A percentile compares a stretch with the other conserved stretches of the same genome.
These are phyloP conservation scores for Stichodactyla helianthus DNA, from an alignment of 64 coral and sea anemone species.

Conservation along the genomic window DNA sequence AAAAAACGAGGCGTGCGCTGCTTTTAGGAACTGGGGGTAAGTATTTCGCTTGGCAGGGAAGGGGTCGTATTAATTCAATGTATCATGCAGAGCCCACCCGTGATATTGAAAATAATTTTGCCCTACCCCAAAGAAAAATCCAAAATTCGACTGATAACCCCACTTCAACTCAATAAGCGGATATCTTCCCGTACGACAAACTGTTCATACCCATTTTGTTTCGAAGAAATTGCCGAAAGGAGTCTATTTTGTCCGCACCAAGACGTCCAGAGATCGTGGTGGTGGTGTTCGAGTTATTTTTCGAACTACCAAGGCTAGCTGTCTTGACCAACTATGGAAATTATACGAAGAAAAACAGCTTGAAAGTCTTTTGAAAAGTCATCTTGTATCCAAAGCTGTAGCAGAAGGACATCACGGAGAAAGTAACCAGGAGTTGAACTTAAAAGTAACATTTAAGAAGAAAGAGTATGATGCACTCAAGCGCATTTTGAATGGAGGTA, in stretches of 20 bases:
- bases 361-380: neutral
- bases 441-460: neutral
- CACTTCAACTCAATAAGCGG: no score
- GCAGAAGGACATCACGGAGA: neutral
- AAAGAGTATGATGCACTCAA: conserved; percentile 6
- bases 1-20: no score
- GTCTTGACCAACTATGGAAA: neutral
- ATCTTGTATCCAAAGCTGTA: neutral
- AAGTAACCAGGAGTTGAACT: neutral
- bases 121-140: no score
- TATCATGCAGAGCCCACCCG: no score
- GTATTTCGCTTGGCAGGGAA: no score
- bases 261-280: neutral
- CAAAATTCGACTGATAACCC: no score
- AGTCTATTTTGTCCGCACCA: neutral
- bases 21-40: no score
- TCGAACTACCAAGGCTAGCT: neutral
- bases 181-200: no score
- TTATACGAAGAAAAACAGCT: neutral
- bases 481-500: neutral
- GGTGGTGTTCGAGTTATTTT: neutral
- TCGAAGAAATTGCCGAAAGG: neutral
- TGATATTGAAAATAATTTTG: no score
- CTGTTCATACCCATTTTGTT: neutral
- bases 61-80: no score